Evolutionary conservation across 1,140 invertebrate genomes (phyloP).

Genomic region (Drosophila littoralis): DNA sequence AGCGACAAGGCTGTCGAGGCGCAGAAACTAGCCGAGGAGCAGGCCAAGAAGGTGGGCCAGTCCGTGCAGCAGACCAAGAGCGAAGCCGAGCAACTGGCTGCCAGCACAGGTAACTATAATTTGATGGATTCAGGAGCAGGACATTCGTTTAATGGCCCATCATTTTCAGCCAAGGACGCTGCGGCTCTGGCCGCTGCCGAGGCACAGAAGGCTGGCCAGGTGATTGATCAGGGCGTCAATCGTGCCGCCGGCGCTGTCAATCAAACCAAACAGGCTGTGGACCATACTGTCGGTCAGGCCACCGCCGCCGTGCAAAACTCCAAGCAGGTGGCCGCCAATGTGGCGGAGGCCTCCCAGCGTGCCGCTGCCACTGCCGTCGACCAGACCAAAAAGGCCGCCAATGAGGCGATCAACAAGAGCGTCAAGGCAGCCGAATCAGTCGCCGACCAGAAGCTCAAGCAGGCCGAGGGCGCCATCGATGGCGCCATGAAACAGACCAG

Average conservation of each 20-base stretch:
- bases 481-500: slow-evolving; percentile 79
- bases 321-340: slow-evolving; percentile 77
- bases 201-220: slow-evolving; percentile 80
- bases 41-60: slow-evolving; percentile 87
- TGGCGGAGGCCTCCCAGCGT: slow-evolving; percentile 75
- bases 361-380: slow-evolving; percentile 81
- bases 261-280: slow-evolving; percentile 74
- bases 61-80: slow-evolving; percentile 85
- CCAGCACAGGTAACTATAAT: slow-evolving; percentile 83
- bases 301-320: slow-evolving; percentile 69
- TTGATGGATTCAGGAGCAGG: neutral
- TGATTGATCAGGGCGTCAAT: slow-evolving; percentile 68
- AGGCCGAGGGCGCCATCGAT: slow-evolving; percentile 79
- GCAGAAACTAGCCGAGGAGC: slow-evolving; percentile 86
- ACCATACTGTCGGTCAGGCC: slow-evolving; percentile 75
- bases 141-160: neutral
- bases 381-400: slow-evolving; percentile 83
- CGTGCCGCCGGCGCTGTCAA: slow-evolving; percentile 71
- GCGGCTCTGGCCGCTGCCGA: slow-evolving; percentile 74
- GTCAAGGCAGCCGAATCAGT: slow-evolving; percentile 82
- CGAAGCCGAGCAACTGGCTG: slow-evolving; percentile 85
- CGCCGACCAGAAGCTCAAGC: slow-evolving; percentile 80
- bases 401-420: slow-evolving; percentile 83
- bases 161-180: slow-evolving; percentile 74
- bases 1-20: slow-evolving; percentile 86